Conservation (phyloP, 1,140 invertebrate genomes). For the Venturia canescens region DNA sequence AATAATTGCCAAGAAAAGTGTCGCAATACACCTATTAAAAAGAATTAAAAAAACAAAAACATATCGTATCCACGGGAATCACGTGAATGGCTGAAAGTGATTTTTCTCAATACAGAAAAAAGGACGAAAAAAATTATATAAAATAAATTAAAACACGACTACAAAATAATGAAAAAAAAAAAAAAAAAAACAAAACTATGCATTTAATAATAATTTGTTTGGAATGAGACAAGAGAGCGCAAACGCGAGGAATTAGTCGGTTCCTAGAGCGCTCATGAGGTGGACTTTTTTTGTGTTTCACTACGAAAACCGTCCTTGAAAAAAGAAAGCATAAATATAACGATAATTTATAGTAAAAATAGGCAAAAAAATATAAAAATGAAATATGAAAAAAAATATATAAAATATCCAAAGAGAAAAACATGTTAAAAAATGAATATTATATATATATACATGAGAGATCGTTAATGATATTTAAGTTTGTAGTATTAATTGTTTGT, state of each 20-base stretch:
- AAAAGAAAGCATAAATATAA: neutral
- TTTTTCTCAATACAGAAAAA: too few relatives aligned
- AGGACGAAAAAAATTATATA: too few relatives aligned
- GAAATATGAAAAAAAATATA: neutral
- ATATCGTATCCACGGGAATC: too few relatives aligned
- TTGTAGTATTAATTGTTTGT: constrained; percentile 28
- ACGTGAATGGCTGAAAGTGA: too few relatives aligned
- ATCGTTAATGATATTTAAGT: constrained; percentile 13
- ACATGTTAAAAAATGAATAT: constrained; percentile 17
- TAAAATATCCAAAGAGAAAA: neutral
- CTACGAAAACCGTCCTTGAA: neutral
- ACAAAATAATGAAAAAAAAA: neutral
- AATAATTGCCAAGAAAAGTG: too few relatives aligned
- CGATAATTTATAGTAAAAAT: neutral
- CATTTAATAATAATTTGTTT: too few relatives aligned
- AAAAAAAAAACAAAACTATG: neutral
- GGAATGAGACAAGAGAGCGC: neutral
- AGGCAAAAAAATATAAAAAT: neutral
- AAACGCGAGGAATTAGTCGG: neutral
- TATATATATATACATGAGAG: constrained; percentile 1
- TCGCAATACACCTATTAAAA: too few relatives aligned
- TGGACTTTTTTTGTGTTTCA: neutral
- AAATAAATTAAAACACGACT: too few relatives aligned
- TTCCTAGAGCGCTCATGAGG: neutral
- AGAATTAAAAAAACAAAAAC: too few relatives aligned